phyloP scores from a whole-genome alignment of 1,140 invertebrate species.

The Trichomalopsis sarcophagae region DNA sequence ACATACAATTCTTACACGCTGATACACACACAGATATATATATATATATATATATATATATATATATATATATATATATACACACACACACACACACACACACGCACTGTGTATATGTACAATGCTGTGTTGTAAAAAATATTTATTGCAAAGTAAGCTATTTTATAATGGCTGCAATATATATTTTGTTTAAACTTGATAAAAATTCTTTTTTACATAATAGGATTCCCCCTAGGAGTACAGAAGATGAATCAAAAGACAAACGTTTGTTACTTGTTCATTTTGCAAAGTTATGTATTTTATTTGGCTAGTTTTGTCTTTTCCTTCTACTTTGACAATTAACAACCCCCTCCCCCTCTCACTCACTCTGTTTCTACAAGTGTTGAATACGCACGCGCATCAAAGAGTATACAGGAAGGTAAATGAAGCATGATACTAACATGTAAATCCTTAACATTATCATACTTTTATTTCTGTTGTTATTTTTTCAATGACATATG shows the following conservation, averaged over 20 bases:
- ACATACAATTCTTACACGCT: no score
- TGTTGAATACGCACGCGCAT: constrained; percentile 15
- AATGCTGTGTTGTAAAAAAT: neutral
- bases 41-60: neutral
- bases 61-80: neutral
- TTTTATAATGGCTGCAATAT: neutral
- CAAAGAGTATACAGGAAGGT: neutral
- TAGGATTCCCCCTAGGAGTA: no score
- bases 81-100: neutral
- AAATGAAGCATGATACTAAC: neutral
- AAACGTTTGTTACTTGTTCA: neutral
- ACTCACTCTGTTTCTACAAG: neutral
- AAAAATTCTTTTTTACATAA: neutral
- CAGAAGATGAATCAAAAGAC: no score
- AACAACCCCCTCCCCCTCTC: neutral
- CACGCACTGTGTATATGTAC: neutral
- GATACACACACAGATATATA: neutral
- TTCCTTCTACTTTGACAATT: constrained; percentile 11
- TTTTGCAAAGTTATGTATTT: neutral
- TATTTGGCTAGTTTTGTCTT: neutral
- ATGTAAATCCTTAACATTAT: neutral
- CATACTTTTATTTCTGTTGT: no score
- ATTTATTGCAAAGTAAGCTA: neutral
- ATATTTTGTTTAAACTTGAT: neutral
- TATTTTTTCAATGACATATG: no score